Evolutionary conservation across 2,113 vertebrate genomes (phyloP), one percentile per base, ranked within the genome.

Genomic region (Forbesichthys papilliferus): DNA sequence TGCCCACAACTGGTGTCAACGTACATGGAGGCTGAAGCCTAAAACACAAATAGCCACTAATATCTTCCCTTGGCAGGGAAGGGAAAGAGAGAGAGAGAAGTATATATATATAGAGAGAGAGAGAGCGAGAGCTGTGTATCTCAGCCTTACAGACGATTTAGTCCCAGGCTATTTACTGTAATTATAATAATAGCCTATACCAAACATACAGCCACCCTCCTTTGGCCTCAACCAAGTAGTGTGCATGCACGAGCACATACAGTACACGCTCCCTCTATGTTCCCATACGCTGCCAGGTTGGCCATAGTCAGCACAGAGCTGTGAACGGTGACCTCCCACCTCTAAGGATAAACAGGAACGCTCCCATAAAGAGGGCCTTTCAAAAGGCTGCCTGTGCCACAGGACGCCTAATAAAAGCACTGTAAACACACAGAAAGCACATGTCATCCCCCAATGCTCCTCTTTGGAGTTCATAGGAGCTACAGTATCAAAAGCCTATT

Each of bases 341-440:
- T 74, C 80, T 75, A 49, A 86, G 86, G 85, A 89, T 90, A 91
- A 91, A 89, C 90, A 91, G 90, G 88, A 90, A 89, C 87, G 80
- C 85, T 87, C 84, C 79, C 83, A 88, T 88, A 91, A 91, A 91
- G 88, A 84, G 80, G 12, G 75, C 80, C 88, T 87, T 91, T 91
- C 83, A 91, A 90, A 90, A 83, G 86, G 75, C 82, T 85, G 80
- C 75, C 87, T 85, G 77, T 88, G 87, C 79, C 84, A 87, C 85
- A 87, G 88, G 90, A 90, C 87, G 88, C 86, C 90, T 87, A 87
- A 88, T 87, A 90, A 90, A 89, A 89, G 84, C 86, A 82, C 86
- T 84, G 87, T 89, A 91, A 89, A 89, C 86, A 87, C 81, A 89
- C 74, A 84, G 71, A 62, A 80, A 88, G 86, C 87, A 85, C 87